phyloP scores from a whole-genome alignment of 2,797 vertebrate genomes.

The Pangasius mekongensis region DNA sequence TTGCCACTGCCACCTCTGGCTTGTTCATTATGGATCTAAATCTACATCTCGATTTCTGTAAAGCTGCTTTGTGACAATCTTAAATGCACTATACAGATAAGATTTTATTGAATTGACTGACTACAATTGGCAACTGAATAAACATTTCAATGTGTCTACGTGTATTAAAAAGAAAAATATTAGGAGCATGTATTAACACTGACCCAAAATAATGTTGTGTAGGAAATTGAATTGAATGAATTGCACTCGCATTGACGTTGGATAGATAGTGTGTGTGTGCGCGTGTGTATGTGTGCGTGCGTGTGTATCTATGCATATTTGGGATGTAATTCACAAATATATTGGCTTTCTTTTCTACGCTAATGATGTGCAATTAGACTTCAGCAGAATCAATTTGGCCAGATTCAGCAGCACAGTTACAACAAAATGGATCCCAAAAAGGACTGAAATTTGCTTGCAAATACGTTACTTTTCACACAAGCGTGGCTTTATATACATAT shows the following conservation, averaged over 20 bases:
- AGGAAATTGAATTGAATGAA: not conserved
- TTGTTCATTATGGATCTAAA: not conserved
- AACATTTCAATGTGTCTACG: not conserved
- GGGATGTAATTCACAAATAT: slow-evolving; percentile 3
- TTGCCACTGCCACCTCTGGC: not conserved
- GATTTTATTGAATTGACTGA: not conserved
- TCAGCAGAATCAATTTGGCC: slow-evolving; percentile 3
- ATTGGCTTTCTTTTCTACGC: not conserved
- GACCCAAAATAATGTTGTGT: not conserved
- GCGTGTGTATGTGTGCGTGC: not conserved
- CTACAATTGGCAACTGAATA: not conserved
- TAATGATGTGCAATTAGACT: slow-evolving; percentile 1
- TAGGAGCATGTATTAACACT: too few species aligned
- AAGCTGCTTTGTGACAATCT: not conserved
- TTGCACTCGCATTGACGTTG: not conserved
- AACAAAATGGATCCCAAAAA: not conserved
- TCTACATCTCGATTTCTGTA: not conserved
- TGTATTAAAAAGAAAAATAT: not conserved
- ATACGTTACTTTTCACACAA: not conserved
- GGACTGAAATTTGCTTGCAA: not conserved
- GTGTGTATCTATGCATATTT: not conserved
- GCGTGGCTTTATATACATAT: not conserved
- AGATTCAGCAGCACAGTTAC: not conserved
- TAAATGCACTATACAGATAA: not conserved
- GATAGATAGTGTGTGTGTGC: not conserved